Evolutionary conservation across 2,888 invertebrate genomes (phyloP).

Genomic region (Hypena proboscidalis): DNA sequence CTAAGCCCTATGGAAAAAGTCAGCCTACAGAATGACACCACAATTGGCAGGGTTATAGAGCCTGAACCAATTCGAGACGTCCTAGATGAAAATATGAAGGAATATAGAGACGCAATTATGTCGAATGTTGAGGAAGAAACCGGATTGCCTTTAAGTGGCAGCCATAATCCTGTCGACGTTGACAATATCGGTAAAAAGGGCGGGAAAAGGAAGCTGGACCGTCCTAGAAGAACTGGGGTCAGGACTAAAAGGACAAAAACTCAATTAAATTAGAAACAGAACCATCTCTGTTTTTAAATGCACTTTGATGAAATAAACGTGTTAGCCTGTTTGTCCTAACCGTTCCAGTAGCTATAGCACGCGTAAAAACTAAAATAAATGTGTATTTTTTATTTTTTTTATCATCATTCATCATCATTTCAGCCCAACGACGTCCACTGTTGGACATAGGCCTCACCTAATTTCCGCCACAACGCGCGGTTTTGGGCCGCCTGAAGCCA

Average conservation of each 20-base stretch:
- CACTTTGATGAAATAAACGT: too few species aligned
- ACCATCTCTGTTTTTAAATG: too few species aligned
- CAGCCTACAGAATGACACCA: slow-evolving; percentile 50
- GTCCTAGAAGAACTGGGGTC: slow-evolving; percentile 42
- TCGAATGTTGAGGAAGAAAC: slow-evolving; percentile 42
- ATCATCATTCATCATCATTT: too few species aligned
- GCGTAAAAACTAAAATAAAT: too few species aligned
- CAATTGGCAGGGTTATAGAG: slow-evolving; percentile 48
- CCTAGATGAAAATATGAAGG: slow-evolving; percentile 53
- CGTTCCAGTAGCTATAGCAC: too few species aligned
- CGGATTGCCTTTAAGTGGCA: slow-evolving; percentile 50
- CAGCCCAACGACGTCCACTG: too few species aligned
- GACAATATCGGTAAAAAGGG: slow-evolving; percentile 43
- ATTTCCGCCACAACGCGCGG: too few species aligned
- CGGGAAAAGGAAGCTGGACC: slow-evolving; percentile 49
- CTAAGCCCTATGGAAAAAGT: slow-evolving; percentile 58
- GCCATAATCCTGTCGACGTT: slow-evolving; percentile 52
- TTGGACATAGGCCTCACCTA: too few species aligned
- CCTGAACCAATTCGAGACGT: slow-evolving; percentile 16
- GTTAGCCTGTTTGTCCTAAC: too few species aligned
- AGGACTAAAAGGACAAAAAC: slow-evolving; percentile 46
- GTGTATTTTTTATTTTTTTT: too few species aligned
- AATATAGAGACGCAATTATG: slow-evolving; percentile 58
- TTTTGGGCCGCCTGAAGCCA: too few species aligned
- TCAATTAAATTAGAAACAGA: too few species aligned